Base-by-base conservation (phyloP, 2,888 invertebrate genomes). In the Pristionchus arcanus region DNA sequence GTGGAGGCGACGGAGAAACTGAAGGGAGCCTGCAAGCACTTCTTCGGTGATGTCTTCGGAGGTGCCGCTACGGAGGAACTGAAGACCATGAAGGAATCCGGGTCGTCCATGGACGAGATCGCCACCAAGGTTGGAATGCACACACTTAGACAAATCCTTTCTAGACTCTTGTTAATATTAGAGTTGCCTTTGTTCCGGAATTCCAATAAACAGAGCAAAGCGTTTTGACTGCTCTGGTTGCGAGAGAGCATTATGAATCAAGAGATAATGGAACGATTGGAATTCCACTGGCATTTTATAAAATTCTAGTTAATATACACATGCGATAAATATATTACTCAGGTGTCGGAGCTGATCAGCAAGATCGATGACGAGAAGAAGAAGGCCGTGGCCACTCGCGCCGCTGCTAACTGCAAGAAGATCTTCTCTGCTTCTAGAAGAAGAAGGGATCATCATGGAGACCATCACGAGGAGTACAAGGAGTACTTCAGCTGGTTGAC, bases 1-100 rank as follows among this genome's bases (percentile, higher is more conserved):
- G 90, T 87, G 16, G 91, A 92, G 85, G 92, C 92, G 0, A 92
- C 89, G 2, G 90, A 89, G 53, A 49, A 59, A n/a, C 87, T 92
- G 63, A 77, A 92, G 84, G 90, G 85, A 31, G 92, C 91, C 25
- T 93, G 93, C 90, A 90, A 90, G n/a, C 90, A 91, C 66, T 90
- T 91, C 49, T 49, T 92, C 90, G 87, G 84, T 49, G 34, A 87
- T 28, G 68, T 91, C 37, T 68, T 92, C 31, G 92, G 92, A 31
- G 87, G 87, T 19, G 91, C 91, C 31, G 91, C 91, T 7, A 89
- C 90, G 4, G 89, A 89, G 25, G 92, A 93, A 28, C 49, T 93
- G 37, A 91, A 92, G 85, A 85, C 49, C 4, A n/a, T 92, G 90
- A 91, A 90, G 84, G 92, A 93, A 31, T 53, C 84, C 16, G 93